Evolutionary conservation across 2,113 vertebrate species (phyloP).

Genomic region (Epinephelus fuscoguttatus): DNA sequence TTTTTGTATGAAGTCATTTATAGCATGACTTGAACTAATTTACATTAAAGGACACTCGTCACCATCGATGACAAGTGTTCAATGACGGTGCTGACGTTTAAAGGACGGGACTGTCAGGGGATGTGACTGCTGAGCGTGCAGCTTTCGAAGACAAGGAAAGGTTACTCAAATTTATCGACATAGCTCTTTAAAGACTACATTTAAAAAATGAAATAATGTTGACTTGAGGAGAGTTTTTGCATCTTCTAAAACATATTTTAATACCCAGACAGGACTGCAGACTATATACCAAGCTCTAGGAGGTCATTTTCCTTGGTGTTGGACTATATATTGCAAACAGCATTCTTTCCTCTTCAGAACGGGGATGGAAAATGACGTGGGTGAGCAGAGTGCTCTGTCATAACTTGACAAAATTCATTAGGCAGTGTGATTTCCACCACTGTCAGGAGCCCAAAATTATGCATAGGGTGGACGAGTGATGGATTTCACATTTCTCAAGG

Average conservation of each 20-base stretch:
- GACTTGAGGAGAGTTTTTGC: background rate
- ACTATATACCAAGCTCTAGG: background rate
- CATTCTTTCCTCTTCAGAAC: constrained; percentile 8
- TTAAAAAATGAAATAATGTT: background rate
- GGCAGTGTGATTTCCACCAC: constrained; percentile 53
- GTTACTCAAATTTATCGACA: constrained; percentile 23
- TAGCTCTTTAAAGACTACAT: background rate
- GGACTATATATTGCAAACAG: background rate
- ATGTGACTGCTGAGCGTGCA: constrained; percentile 35
- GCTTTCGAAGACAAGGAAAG: constrained; percentile 35
- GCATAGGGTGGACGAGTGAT: constrained; percentile 45
- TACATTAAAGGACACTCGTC: constrained; percentile 39
- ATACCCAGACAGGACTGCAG: background rate
- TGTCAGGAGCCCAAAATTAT: constrained; percentile 56
- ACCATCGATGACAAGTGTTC: constrained; percentile 24
- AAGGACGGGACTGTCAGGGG: constrained; percentile 41
- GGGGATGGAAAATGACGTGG: constrained; percentile 22
- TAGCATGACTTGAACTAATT: constrained; percentile 46
- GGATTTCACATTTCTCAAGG: constrained; percentile 42
- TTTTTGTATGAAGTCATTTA: constrained; percentile 17
- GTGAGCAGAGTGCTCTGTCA: constrained; percentile 56
- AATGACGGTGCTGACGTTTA: constrained; percentile 42
- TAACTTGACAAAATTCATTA: constrained; percentile 70
- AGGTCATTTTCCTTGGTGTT: background rate
- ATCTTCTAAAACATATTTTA: background rate